Base-by-base conservation (phyloP, 2,888 invertebrate species). In the Prosopocoilus inquinatus region DNA sequence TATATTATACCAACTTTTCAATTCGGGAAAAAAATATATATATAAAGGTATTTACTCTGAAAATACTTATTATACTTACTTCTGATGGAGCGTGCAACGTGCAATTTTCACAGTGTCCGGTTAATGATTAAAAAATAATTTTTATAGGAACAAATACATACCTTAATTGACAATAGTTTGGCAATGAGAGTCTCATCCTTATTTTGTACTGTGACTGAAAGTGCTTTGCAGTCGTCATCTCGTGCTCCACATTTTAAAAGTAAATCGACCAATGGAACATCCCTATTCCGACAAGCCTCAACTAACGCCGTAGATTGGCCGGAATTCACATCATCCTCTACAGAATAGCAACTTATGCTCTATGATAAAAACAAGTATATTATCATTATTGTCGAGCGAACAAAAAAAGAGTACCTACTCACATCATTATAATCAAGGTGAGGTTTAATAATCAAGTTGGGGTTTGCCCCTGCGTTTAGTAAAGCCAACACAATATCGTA, bases 191-290 rank as follows among this genome's bases (percentile, higher is more conserved):
- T 80, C 69, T 89, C 89, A 69, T 95, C 90, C 12, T 85, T 84
- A 64, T 87, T 86, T 15, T 81, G 78, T 1, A 90, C 87, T 3
- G 91, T 90, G 60, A 91, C 87, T 33, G 84, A 79, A 43, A 96
- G 80, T 2, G 96, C 96, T 63, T 87, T 82, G 53, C 90, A 88
- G 57, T 91, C 88, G 55, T 94, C 90, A 80, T 98, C 98, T 13
- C 88, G 80, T 0, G 96, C 96, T 13, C 94, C 94, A 70, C 87
- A 83, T 64, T 84, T 83, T 48, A 96, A 76, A 46, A 96, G 77
- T 50, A 90, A 74, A 69, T 92, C 90, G n/a, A 90, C 87, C 68
- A 91, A 83, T 20, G 85, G 81, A 20, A 84, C 77, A 69, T 90
- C 88, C 38, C 85, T 80, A 63, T 85, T 83, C 54, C 82, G 80